Conservation (phyloP, 2,113 vertebrate genomes). For the Nothoprocta perdicaria region DNA sequence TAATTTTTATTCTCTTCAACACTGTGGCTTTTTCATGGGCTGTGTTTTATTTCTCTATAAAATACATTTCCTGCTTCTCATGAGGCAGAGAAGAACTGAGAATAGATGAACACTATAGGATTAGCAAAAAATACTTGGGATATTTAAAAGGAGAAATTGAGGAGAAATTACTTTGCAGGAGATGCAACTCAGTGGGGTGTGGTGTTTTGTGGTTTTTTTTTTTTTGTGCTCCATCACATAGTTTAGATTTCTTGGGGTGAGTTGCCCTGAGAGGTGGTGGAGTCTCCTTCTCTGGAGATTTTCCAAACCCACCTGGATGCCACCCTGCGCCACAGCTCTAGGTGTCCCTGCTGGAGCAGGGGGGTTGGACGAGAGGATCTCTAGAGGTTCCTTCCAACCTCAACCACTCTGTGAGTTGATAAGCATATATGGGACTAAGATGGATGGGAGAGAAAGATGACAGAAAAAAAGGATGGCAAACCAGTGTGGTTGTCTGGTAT, state of each 20-base stretch:
- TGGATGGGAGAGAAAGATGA: neutral
- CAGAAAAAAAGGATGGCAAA: neutral
- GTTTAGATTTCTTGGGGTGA: too few species aligned
- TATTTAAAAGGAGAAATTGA: neutral
- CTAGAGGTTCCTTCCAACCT: too few species aligned
- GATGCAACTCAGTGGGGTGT: too few species aligned
- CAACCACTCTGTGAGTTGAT: fast-evolving
- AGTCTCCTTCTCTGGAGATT: too few species aligned
- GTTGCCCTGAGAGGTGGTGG: too few species aligned
- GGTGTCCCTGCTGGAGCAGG: too few species aligned
- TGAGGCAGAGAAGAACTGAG: neutral
- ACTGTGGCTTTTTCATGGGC: neutral
- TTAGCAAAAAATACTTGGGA: neutral
- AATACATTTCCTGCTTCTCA: neutral
- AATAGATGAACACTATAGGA: neutral
- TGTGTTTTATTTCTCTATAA: neutral
- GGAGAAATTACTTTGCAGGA: neutral
- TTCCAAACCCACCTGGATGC: too few species aligned
- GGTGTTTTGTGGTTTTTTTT: too few species aligned
- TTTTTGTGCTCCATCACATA: too few species aligned
- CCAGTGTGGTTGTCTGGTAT: neutral
- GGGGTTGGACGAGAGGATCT: too few species aligned
- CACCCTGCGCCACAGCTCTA: too few species aligned
- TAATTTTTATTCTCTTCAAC: neutral
- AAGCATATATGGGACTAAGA: neutral